Evolutionary conservation across 2,797 vertebrate species (phyloP), one percentile per base, ranked within the genome.

Genomic region (Enteromius anoplus): DNA sequence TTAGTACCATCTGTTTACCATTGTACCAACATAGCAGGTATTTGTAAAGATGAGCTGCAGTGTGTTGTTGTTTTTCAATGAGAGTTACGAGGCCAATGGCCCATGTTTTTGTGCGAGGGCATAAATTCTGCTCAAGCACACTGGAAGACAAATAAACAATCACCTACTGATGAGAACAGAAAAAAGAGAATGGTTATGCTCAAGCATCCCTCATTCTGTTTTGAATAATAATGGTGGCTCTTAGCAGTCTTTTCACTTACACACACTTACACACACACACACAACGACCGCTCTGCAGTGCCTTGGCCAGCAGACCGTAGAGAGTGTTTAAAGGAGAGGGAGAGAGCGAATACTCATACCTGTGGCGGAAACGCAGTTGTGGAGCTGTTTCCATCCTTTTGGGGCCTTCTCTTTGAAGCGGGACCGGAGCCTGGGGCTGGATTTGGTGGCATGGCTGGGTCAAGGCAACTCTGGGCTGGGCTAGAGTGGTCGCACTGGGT

Each of bases 401-500:
- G 19, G 23, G 70, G 82, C 40, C 49, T 78, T 58, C 64, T 12
- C 68, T 65, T 21, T 21, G 72, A 23, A 58, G 83, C 10, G 4
- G 45, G 77, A 37, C 64, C 51, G 73, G 21, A 87, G 88, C 91
- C 78, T 6, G 88, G 80, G 84, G 71, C 55, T 80, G 80, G 90
- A 89, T 87, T 87, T 77, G 91, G 86, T 72, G 40, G 23, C 7
- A 80, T 7, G 1, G 88, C 86, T 3, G 77, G 86, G 80, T 75
- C 19, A 3, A 87, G 84, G 45, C 76, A 78, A 94, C 94, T 81
- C 69, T 91, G 89, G 84, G 93, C 91, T 92, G 86, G 89, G 93
- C 90, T 90, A 91, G 93, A 93, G 86, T 90, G 93, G 88, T 95
- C 93, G 94, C 96, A 95, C 93, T 96, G 95, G 91, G 95, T 94